phyloP scores from a whole-genome alignment of 2,797 vertebrate species.

The Melanotaenia maccullochi region DNA sequence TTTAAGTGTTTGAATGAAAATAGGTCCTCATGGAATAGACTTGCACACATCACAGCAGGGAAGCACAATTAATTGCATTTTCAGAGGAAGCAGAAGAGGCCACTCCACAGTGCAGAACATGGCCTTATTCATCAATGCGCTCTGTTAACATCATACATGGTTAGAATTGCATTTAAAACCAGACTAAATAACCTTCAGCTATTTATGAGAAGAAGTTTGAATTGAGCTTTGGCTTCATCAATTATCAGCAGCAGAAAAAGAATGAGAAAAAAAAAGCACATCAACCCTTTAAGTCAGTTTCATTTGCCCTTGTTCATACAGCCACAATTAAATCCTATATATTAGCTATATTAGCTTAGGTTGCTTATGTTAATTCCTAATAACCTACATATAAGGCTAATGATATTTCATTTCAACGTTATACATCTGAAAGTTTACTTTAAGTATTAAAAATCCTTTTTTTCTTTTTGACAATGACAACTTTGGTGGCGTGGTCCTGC shows the following conservation, averaged over 20 bases:
- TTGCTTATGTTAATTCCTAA: background rate
- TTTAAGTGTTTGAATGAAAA: slow-evolving; percentile 69
- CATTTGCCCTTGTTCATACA: background rate
- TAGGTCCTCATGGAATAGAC: slow-evolving; percentile 64
- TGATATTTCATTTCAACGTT: background rate
- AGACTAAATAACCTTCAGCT: background rate
- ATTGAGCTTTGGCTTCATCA: background rate
- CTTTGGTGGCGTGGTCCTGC: too few species aligned
- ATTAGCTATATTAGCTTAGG: background rate
- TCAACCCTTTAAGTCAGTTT: background rate
- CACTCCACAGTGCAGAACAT: slow-evolving; percentile 13
- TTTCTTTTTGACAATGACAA: too few species aligned
- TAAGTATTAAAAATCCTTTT: background rate
- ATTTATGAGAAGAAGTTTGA: background rate
- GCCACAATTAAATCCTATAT: background rate
- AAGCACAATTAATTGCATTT: slow-evolving; percentile 70
- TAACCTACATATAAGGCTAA: background rate
- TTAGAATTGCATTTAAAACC: slow-evolving; percentile 11
- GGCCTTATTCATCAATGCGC: slow-evolving; percentile 20
- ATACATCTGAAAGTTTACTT: background rate
- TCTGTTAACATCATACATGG: background rate
- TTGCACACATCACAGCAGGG: slow-evolving; percentile 65
- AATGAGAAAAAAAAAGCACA: background rate
- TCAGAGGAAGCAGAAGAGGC: slow-evolving; percentile 52
- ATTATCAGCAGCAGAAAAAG: background rate